Base-by-base conservation (phyloP, 37 sponge, comb jelly and placozoan genomes). In the Diacarnus erythraeanus region DNA sequence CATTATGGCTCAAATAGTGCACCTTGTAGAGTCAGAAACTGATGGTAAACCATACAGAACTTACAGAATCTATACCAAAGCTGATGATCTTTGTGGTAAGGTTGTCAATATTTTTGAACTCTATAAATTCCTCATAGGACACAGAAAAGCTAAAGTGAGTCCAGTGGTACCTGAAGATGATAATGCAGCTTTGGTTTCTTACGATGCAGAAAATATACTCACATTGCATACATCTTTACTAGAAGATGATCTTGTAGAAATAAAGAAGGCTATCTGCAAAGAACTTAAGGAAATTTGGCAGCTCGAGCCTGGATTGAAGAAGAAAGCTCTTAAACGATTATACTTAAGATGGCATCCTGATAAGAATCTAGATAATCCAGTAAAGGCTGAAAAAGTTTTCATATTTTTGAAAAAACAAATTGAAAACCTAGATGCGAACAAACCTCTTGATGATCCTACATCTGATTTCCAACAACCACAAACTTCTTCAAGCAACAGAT, bases 281-380 rank as follows among this genome's bases (percentile, higher is more conserved):
- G 27, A 74, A 75, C 40, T 81, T 18, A 37, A 76, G 38, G 82
- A 75, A 35, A 76, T 81, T 38, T 87, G 88, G 88, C 59, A n/a
- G 20, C 77, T 87, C 2, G 27, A 38, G 5, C 33, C 61, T 38
- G 51, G 77, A 15, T 72, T 80, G 4, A 59, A 43, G 4, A 70
- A 23, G 9, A 72, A 51, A 54, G 83, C 89, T 21, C 30, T 88
- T 18, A 34, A 35, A 1, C 82, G 89, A 25, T 23, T 88, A 41
- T 88, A 78, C 42, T 74, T 83, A 26, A 77, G 72, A 54, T 83
- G 74, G 63, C 89, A 88, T 72, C 83, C 89, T n/a, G 89, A 83
- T 64, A 82, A 78, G 39, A 86, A 86, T 29, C 75, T 57, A 22
- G 64, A 79, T 3, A 64, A 65, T 20, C 44, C 54, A 10, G 47